Evolutionary conservation across 30 jellyfish, hydroid and myxozoan species (phyloP).

Genomic region (Turritopsis rubra): DNA sequence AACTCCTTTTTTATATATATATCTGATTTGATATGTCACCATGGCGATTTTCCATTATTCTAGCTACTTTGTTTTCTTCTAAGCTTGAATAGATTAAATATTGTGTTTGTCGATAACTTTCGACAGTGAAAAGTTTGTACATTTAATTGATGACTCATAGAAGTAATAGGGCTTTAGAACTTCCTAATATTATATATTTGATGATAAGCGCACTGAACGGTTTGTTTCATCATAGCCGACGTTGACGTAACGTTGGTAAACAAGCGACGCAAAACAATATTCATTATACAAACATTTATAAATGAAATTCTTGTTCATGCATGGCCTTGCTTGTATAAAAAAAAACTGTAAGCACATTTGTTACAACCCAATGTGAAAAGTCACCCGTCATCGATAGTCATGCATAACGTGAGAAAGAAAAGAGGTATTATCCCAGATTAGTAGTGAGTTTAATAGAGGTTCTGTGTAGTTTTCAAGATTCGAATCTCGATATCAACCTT

Average conservation of each 20-base stretch:
- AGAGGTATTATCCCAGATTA: no score
- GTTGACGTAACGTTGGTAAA: background rate
- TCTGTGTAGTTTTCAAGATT: no score
- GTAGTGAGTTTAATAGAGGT: no score
- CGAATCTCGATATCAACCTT: no score
- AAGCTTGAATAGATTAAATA: background rate
- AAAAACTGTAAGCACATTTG: no score
- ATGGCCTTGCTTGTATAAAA: no score
- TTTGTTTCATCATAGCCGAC: background rate
- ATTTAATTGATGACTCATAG: background rate
- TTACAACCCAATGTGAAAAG: no score
- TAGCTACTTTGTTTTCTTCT: background rate
- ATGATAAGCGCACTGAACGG: background rate
- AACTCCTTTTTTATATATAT: background rate
- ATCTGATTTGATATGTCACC: background rate
- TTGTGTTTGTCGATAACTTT: background rate
- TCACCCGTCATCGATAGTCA: no score
- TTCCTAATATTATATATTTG: background rate
- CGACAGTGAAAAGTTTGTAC: background rate
- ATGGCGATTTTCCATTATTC: background rate
- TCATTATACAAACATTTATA: background rate
- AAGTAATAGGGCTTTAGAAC: background rate
- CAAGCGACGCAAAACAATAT: background rate
- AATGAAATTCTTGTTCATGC: background rate
- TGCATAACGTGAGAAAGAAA: no score